Base-by-base conservation (phyloP, 2,888 invertebrate species). In the Electrophaes corylata region DNA sequence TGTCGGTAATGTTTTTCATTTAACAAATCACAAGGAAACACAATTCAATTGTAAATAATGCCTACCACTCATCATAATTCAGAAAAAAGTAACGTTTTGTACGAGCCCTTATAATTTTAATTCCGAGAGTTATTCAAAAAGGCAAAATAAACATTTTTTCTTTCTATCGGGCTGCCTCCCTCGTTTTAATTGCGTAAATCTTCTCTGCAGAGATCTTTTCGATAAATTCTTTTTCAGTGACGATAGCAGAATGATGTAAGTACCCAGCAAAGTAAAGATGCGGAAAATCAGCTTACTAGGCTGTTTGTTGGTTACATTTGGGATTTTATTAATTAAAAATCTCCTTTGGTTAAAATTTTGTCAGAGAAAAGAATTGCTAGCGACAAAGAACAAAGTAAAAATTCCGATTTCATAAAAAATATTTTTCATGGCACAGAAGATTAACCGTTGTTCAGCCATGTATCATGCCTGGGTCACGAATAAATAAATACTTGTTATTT, bases 131-230 rank as follows among this genome's bases (percentile, higher is more conserved):
- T 75, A 76, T 72, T 76, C 71, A 77, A 76, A 79, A 79, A 69
- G 67, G 70, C 75, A 73, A 71, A 77, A 76, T 73, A 78, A 74
- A 78, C 73, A 74, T 76, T 79, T 78, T 68, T 71, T 76, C 73
- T 71, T 71, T 79, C 78, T 75, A 74, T 73, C 73, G 63, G 68
- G 62, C 64, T 76, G 66, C 76, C 66, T 46, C 78, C 75, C 72
- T 75, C 76, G 69, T 78, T 88, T 85, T 87, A 88, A 88, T 87
- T 87, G 86, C 81, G 77, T 74, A 83, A 88, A 88, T 87, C 86
- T 83, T 80, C 84, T 86, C 83, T 79, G 75, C 69, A 73, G 71
- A 75, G 75, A 78, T 83, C 75, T 71, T 72, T 76, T 75, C 67
- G 78, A 82, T 81, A 71, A 79, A 79, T 80, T 81, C 76, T 81